A percentile compares a stretch with the other conserved stretches of the same genome.
Conservation (phyloP, 2,888 invertebrate genomes). For the Macaria liturata region DNA sequence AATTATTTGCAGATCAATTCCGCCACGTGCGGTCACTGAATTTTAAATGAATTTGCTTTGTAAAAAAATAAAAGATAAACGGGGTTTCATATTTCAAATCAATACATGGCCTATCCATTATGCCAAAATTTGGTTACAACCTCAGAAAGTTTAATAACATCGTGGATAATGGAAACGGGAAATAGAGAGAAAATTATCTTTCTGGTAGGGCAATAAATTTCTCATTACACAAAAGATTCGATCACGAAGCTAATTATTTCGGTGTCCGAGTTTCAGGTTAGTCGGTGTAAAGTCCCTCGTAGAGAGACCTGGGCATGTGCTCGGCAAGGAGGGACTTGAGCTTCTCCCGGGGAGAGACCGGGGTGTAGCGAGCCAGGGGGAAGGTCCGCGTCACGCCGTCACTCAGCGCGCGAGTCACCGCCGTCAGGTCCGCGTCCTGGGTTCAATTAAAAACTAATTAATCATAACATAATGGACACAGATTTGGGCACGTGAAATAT, state of each 20-base stretch:
- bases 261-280: slow-evolving; percentile 41
- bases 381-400: slow-evolving; percentile 92
- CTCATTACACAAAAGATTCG: no score
- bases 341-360: slow-evolving; percentile 90
- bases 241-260: no score
- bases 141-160: neutral
- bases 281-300: slow-evolving; percentile 88
- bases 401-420: slow-evolving; percentile 89
- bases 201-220: no score
- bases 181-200: slow-evolving; percentile 1
- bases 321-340: slow-evolving; percentile 91
- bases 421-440: slow-evolving; percentile 89
- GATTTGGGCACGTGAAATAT: slow-evolving; percentile 1
- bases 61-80: no score
- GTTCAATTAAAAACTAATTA: slow-evolving; percentile 40
- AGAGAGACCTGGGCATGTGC: slow-evolving; percentile 91
- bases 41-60: slow-evolving; percentile 4
- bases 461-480: slow-evolving; percentile 25
- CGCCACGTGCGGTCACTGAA: slow-evolving; percentile 4
- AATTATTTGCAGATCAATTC: slow-evolving; percentile 17
- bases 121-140: no score
- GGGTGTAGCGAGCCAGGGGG: slow-evolving; percentile 92
- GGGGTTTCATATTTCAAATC: no score
- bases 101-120: no score
- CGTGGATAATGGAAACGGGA: slow-evolving; percentile 1